These are phyloP conservation scores for Calonectris borealis DNA, from an alignment of 2,113 vertebrate species.

Conservation along the genomic window DNA sequence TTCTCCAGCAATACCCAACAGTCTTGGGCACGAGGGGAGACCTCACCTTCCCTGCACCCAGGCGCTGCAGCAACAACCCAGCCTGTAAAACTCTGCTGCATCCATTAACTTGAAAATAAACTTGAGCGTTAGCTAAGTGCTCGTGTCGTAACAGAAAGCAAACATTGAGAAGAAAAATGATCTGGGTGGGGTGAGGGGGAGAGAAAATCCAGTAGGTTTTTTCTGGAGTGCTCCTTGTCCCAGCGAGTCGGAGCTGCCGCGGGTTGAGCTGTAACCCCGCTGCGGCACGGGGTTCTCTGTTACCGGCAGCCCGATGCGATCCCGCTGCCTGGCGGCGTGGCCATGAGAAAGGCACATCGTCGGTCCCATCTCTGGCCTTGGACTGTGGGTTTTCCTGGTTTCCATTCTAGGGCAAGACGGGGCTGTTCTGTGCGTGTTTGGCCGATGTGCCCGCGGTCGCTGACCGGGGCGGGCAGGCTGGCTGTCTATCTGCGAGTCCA, in stretches of 20 bases:
- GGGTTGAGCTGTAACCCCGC: not conserved
- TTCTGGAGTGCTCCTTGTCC: not conserved
- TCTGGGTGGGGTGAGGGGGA: not conserved
- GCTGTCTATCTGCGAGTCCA: not conserved
- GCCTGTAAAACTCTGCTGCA: not conserved
- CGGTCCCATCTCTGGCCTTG: not conserved
- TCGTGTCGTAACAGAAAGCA: not conserved
- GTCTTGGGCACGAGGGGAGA: fast-evolving
- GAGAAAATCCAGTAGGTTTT: not conserved
- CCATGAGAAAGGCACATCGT: fast-evolving
- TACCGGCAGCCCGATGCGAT: fast-evolving
- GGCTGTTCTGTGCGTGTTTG: fast-evolving
- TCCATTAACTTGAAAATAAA: not conserved
- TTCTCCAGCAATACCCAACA: fast-evolving
- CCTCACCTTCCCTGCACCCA: not conserved
- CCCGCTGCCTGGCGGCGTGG: fast-evolving
- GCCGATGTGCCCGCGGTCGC: fast-evolving
- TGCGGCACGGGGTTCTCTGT: fast-evolving
- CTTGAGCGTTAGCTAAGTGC: not conserved
- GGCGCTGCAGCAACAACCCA: fast-evolving
- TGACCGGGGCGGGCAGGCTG: not conserved
- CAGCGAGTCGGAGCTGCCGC: fast-evolving
- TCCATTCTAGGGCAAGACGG: not conserved
- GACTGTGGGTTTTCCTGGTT: not conserved
- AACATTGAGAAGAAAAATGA: not conserved